Percentiles rank a stretch among this genome's conserved stretches.
Evolutionary conservation across 2,797 vertebrate genomes (phyloP).

Genomic region (Microctenopoma stevenorrisi): DNA sequence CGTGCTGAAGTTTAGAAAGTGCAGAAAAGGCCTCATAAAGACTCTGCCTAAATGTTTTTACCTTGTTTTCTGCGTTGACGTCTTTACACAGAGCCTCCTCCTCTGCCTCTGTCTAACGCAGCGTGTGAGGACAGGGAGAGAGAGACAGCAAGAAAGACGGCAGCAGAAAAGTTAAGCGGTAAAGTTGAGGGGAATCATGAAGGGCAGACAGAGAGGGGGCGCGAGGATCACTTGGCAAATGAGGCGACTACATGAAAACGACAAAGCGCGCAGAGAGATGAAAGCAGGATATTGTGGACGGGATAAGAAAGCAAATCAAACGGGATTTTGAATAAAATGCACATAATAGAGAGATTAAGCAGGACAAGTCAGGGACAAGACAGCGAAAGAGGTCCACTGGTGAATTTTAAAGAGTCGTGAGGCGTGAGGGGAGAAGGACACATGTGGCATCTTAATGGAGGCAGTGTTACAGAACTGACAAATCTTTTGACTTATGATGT

Average conservation of each 20-base stretch:
- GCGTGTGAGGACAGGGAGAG: conserved; percentile 34
- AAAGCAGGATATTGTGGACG: background rate
- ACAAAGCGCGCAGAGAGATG: too few relatives aligned
- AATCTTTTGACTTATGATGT: too few relatives aligned
- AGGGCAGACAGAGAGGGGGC: background rate
- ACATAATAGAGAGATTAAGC: background rate
- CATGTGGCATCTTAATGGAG: background rate
- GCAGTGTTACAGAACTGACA: too few relatives aligned
- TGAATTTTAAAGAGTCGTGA: conserved; percentile 2
- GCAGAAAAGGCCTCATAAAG: background rate
- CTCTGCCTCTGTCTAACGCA: conserved; percentile 73
- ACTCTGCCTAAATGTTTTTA: conserved; percentile 53
- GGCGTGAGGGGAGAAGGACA: conserved; percentile 48
- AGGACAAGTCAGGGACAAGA: background rate
- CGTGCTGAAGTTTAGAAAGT: conserved; percentile 13
- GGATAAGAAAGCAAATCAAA: background rate
- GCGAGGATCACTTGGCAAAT: background rate
- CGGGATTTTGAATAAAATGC: background rate
- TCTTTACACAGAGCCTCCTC: conserved; percentile 72
- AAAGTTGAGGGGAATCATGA: background rate
- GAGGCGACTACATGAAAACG: background rate
- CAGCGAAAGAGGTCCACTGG: conserved; percentile 28
- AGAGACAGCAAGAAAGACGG: conserved; percentile 15
- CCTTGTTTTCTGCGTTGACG: conserved; percentile 77
- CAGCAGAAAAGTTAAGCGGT: conserved; percentile 8